Evolutionary conservation across 2,113 vertebrate genomes (phyloP).

Genomic region (Macroglossus sobrinus): DNA sequence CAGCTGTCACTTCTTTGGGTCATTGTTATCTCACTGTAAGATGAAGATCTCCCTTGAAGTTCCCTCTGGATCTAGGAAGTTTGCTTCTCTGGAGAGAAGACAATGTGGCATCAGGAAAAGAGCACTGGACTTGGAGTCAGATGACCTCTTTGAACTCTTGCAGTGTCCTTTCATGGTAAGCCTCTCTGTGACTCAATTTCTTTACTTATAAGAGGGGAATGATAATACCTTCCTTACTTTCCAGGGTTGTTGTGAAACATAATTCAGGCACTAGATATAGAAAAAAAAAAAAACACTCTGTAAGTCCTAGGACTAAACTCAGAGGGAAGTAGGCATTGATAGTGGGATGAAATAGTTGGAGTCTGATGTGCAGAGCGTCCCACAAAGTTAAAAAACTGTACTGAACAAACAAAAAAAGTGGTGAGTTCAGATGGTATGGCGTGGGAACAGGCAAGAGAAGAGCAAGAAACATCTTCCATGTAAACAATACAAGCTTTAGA

Average conservation of each 20-base stretch:
- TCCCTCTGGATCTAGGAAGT: background rate
- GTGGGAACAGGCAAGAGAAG: constrained; percentile 64
- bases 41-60: background rate
- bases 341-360: background rate
- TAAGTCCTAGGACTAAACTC: background rate
- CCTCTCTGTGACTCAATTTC: background rate
- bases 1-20: background rate
- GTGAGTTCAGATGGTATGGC: constrained; percentile 63
- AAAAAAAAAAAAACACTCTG: background rate
- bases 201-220: background rate
- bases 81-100: background rate
- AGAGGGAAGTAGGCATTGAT: background rate
- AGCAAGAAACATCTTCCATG: constrained; percentile 60
- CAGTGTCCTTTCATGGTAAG: no score
- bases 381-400: constrained; percentile 38
- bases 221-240: background rate
- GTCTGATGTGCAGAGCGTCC: background rate
- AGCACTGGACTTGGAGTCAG: background rate
- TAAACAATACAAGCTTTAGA: constrained; percentile 69
- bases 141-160: background rate
- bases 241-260: background rate
- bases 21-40: background rate
- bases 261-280: background rate
- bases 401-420: constrained; percentile 53
- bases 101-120: background rate